These are phyloP conservation scores for Aleiodes testaceus DNA, from an alignment of 2,888 invertebrate species.

Conservation along the genomic window DNA sequence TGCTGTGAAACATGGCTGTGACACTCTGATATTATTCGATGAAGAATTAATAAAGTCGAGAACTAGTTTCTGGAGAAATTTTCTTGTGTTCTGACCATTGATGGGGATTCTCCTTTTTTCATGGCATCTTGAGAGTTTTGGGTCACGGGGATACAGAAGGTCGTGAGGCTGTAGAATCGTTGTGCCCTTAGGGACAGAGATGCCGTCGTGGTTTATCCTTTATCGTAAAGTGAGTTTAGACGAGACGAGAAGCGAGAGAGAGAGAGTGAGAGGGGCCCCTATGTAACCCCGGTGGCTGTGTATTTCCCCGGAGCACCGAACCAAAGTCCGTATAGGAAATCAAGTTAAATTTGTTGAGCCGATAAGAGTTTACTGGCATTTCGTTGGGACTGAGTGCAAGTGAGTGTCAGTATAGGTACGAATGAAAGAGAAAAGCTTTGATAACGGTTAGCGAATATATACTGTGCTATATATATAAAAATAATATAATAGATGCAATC, in stretches of 20 bases:
- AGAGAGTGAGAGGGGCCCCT: slow-evolving; percentile 10
- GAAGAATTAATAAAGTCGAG: too few species aligned
- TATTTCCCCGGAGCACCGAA: slow-evolving; percentile 65
- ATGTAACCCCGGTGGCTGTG: slow-evolving; percentile 55
- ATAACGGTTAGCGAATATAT: slow-evolving; percentile 17
- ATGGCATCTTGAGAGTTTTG: neutral
- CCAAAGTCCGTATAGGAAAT: slow-evolving; percentile 68
- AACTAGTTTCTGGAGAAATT: too few species aligned
- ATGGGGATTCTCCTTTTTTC: neutral
- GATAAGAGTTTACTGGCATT: slow-evolving; percentile 61
- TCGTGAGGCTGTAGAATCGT: slow-evolving; percentile 27
- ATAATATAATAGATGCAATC: too few species aligned
- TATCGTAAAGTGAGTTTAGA: slow-evolving; percentile 67
- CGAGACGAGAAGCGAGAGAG: slow-evolving; percentile 53
- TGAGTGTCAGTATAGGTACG: slow-evolving; percentile 11
- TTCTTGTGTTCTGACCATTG: too few species aligned
- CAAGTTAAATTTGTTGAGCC: slow-evolving; percentile 70
- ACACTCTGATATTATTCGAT: too few species aligned
- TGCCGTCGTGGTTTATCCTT: slow-evolving; percentile 62
- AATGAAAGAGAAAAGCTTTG: slow-evolving; percentile 19
- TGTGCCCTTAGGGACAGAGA: slow-evolving; percentile 43
- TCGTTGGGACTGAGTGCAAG: slow-evolving; percentile 34
- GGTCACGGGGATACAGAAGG: slow-evolving; percentile 15
- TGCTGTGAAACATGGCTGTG: too few species aligned
- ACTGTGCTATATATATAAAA: neutral